Evolutionary conservation across 1,140 invertebrate species (phyloP).

Genomic region (Heliconius himera): DNA sequence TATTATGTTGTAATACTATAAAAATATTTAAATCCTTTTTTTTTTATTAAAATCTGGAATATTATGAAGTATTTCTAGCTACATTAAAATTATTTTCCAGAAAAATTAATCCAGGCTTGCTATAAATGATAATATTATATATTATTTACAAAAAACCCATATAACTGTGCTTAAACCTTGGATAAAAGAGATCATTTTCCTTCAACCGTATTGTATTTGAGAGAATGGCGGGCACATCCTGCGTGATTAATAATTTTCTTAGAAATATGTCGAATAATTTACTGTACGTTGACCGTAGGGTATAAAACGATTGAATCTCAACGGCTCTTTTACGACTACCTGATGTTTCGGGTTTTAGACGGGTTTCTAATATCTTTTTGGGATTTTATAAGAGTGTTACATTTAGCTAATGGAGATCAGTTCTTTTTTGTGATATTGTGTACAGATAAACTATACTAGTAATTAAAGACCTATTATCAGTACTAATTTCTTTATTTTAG

Average conservation of each 20-base stretch:
- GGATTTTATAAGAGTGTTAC: not conserved
- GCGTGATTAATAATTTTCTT: conserved; percentile 11
- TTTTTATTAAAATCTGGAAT: too few species aligned
- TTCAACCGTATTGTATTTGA: not conserved
- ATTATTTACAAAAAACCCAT: not conserved
- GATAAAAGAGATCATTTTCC: not conserved
- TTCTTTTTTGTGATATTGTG: not conserved
- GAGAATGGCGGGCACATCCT: not conserved
- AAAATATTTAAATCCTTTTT: too few species aligned
- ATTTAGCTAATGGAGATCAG: not conserved
- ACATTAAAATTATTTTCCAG: too few species aligned
- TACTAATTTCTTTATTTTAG: too few species aligned
- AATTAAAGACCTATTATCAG: too few species aligned
- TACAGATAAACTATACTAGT: too few species aligned
- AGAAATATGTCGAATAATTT: conserved; percentile 3
- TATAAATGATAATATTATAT: not conserved
- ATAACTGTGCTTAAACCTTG: not conserved
- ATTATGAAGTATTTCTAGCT: too few species aligned
- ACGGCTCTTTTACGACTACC: conserved; percentile 10
- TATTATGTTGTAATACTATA: too few species aligned
- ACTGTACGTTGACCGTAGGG: conserved; percentile 4
- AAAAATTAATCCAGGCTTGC: not conserved
- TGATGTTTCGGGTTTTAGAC: not conserved
- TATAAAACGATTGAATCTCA: not conserved
- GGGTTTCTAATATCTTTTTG: not conserved